Evolutionary conservation across 1,140 invertebrate genomes (phyloP).

Genomic region (Euura saliciscinereae): DNA sequence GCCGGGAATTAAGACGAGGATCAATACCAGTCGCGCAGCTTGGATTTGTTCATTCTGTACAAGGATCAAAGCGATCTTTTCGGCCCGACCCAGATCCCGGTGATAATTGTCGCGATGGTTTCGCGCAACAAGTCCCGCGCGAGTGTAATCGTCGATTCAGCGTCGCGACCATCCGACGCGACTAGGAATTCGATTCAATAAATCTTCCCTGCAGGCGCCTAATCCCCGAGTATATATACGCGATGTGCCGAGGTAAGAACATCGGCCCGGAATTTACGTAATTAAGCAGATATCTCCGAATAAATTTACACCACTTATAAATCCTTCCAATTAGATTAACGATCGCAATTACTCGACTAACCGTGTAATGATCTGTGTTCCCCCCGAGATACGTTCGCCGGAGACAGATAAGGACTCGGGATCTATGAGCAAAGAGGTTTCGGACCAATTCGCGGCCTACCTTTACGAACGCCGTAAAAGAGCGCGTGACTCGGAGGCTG

Average conservation of each 20-base stretch:
- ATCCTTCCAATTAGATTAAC: conserved; percentile 51
- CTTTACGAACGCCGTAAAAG: conserved; percentile 33
- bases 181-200: background rate
- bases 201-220: background rate
- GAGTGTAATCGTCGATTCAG: too few species aligned
- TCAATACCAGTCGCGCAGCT: too few species aligned
- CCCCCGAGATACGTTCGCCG: conserved; percentile 24
- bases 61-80: too few species aligned
- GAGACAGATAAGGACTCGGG: conserved; percentile 21
- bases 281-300: conserved; percentile 47
- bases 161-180: background rate
- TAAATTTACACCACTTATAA: conserved; percentile 48
- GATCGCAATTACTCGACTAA: conserved; percentile 43
- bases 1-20: too few species aligned
- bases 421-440: conserved; percentile 11
- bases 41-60: too few species aligned
- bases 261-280: conserved; percentile 42
- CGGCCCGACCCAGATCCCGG: too few species aligned
- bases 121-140: too few species aligned
- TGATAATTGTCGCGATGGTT: too few species aligned
- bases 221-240: too few species aligned
- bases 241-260: conserved; percentile 19
- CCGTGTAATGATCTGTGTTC: conserved; percentile 28
- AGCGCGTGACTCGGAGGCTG: conserved; percentile 29
- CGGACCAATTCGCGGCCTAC: conserved; percentile 31